Evolutionary conservation across 2,888 invertebrate species (phyloP).

Genomic region (Andrena marginata): DNA sequence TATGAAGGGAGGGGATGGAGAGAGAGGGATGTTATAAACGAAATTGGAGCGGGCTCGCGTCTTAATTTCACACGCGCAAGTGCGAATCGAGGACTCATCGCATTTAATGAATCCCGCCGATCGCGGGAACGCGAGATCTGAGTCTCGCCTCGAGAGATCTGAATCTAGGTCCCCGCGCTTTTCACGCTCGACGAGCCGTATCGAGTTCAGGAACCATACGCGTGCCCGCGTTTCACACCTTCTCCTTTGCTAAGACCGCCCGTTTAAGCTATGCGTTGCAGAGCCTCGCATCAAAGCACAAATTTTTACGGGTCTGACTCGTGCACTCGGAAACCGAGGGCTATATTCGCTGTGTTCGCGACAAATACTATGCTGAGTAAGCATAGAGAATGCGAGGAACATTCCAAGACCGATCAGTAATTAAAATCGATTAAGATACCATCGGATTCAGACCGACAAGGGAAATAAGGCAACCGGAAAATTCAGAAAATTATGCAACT

Average conservation of each 20-base stretch:
- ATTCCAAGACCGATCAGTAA: no score
- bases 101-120: conserved; percentile 50
- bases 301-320: no score
- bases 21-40: background rate
- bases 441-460: no score
- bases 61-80: conserved; percentile 29
- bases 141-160: conserved; percentile 22
- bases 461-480: no score
- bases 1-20: background rate
- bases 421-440: no score
- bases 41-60: background rate
- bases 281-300: background rate
- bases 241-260: background rate
- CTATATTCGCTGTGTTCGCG: no score
- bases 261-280: background rate
- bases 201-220: conserved; percentile 9
- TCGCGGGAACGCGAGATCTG: conserved; percentile 19
- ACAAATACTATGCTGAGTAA: no score
- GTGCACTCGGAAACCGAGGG: no score
- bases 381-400: no score
- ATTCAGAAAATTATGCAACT: no score
- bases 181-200: conserved; percentile 35
- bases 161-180: conserved; percentile 30
- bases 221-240: conserved; percentile 11
- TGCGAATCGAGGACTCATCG: conserved; percentile 43